Percentiles rank a stretch among this genome's conserved stretches.
These are phyloP conservation scores for Capreolus pygargus DNA, from an alignment of 2,113 vertebrate genomes.

Conservation along the genomic window DNA sequence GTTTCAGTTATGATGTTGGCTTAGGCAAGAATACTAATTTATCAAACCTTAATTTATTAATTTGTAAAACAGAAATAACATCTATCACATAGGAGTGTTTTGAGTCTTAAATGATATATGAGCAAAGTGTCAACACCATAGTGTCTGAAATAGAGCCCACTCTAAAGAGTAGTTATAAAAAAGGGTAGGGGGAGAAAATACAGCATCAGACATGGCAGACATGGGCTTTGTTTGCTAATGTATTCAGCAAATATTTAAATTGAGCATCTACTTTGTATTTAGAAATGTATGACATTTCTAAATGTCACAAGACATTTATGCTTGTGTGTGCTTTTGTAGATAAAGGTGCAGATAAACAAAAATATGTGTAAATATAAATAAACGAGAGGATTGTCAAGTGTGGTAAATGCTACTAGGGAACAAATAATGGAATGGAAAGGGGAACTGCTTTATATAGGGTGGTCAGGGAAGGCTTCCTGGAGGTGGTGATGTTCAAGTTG, in stretches of 20 bases:
- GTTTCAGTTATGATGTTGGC: neutral
- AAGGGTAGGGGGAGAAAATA: neutral
- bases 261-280: neutral
- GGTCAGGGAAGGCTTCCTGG: neutral
- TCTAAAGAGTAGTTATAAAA: neutral
- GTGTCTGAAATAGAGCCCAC: neutral
- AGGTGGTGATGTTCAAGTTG: neutral
- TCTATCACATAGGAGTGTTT: neutral
- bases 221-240: neutral
- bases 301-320: too few species aligned
- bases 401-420: neutral
- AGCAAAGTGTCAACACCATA: neutral
- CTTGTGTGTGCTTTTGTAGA: neutral
- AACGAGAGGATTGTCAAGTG: neutral
- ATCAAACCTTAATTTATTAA: neutral
- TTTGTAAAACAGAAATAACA: neutral
- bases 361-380: neutral
- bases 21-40: neutral
- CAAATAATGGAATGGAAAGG: neutral
- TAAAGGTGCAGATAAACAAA: neutral
- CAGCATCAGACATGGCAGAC: neutral
- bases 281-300: neutral
- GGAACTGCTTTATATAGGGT: neutral
- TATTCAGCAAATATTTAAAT: neutral
- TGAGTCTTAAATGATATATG: neutral